Evolutionary conservation across 2,888 invertebrate genomes (phyloP).

Genomic region (Linnaemya tessellans): DNA sequence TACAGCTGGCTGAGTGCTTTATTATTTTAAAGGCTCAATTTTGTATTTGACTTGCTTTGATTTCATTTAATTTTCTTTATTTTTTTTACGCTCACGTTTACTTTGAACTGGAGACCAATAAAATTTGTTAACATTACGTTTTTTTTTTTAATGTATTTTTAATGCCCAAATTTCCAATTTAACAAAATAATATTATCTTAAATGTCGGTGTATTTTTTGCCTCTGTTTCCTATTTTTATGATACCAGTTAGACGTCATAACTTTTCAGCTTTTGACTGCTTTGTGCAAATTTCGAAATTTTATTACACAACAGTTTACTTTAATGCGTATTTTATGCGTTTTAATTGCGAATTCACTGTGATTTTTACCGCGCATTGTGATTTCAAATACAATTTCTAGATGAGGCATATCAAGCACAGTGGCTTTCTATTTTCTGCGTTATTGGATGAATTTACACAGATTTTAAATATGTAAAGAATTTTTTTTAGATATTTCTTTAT

Average conservation of each 20-base stretch:
- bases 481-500: too few species aligned
- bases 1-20: background rate
- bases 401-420: background rate
- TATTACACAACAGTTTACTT: slow-evolving; percentile 19
- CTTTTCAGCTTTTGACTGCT: slow-evolving; percentile 18
- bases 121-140: slow-evolving; percentile 40
- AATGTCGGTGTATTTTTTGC: slow-evolving; percentile 18
- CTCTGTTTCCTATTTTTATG: slow-evolving; percentile 9
- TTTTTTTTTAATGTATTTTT: slow-evolving; percentile 41
- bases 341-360: slow-evolving; percentile 27
- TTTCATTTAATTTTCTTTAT: background rate
- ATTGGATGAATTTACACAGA: background rate
- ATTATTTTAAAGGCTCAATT: slow-evolving; percentile 31
- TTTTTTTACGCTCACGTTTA: background rate
- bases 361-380: background rate
- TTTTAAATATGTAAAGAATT: too few species aligned
- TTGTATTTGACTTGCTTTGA: slow-evolving; percentile 37
- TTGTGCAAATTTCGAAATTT: background rate
- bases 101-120: slow-evolving; percentile 28
- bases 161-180: slow-evolving; percentile 56
- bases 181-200: slow-evolving; percentile 37
- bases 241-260: slow-evolving; percentile 55
- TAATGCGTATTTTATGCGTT: slow-evolving; percentile 44
- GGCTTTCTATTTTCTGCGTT: background rate
- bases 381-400: background rate